Evolutionary conservation across 2,888 invertebrate species (phyloP).

Genomic region (Lithosia quadra): DNA sequence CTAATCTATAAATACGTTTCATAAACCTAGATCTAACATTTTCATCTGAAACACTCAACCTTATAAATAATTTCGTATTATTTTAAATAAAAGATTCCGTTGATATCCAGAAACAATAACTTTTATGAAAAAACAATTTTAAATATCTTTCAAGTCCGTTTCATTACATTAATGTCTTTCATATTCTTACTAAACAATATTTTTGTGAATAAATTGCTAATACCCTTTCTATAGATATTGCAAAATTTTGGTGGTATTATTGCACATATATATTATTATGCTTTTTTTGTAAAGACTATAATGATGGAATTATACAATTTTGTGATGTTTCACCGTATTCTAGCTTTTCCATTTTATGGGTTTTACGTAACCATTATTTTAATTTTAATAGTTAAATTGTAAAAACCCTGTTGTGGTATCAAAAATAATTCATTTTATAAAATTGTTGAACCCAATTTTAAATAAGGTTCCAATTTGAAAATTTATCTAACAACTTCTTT

Average conservation of each 20-base stretch:
- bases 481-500: constrained; percentile 8
- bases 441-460: constrained; percentile 16
- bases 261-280: constrained; percentile 5
- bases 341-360: not conserved
- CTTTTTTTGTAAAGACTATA: constrained; percentile 9
- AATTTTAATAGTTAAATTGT: constrained; percentile 5
- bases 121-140: not conserved
- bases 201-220: constrained; percentile 1
- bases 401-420: constrained; percentile 50
- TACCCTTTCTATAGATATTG: not conserved
- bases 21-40: constrained; percentile 24
- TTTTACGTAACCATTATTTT: not conserved
- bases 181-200: not conserved
- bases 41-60: constrained; percentile 17
- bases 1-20: constrained; percentile 13
- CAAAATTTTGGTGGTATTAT: constrained; percentile 9
- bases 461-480: constrained; percentile 20
- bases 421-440: constrained; percentile 59
- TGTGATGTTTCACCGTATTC: constrained; percentile 1
- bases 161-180: constrained; percentile 43
- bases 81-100: not conserved
- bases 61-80: constrained; percentile 9
- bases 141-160: constrained; percentile 4
- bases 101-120: constrained; percentile 20
- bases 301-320: constrained; percentile 19